phyloP scores from a whole-genome alignment of 2,888 invertebrate species.

The Hypomecis atomaria region DNA sequence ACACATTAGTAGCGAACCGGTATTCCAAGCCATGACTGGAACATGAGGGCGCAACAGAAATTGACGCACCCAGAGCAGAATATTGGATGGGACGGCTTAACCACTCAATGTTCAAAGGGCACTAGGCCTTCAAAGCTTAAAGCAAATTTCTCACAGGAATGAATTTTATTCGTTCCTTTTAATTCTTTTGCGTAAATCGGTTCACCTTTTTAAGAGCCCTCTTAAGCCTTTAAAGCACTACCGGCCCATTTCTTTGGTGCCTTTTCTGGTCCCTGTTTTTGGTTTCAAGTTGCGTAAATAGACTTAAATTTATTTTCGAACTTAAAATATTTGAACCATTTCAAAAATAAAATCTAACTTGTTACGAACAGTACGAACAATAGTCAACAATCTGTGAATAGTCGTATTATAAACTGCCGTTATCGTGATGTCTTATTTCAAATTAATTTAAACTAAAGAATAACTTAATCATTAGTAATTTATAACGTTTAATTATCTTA shows the following conservation, averaged over 20 bases:
- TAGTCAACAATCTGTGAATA: no score
- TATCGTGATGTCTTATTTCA: no score
- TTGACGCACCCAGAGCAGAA: no score
- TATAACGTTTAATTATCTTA: no score
- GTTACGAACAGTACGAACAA: no score
- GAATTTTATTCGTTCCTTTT: conserved; percentile 10
- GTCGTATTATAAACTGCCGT: no score
- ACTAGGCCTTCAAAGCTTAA: background rate
- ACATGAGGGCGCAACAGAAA: no score
- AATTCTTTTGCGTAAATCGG: conserved; percentile 44
- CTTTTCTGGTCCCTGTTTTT: conserved; percentile 2
- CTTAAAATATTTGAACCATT: background rate
- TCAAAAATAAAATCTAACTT: no score
- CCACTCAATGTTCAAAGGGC: conserved; percentile 1
- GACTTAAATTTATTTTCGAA: conserved; percentile 1
- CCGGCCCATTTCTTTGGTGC: conserved; percentile 3
- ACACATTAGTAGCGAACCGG: no score
- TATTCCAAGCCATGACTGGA: no score
- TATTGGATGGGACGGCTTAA: background rate
- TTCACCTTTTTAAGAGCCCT: conserved; percentile 49
- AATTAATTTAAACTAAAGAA: no score
- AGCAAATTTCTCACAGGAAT: conserved; percentile 5
- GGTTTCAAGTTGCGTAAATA: conserved; percentile 9
- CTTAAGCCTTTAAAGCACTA: conserved; percentile 37
- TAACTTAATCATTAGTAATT: no score